Percentiles rank a stretch among this genome's conserved stretches.
These are phyloP conservation scores for Atethmia centrago DNA, from an alignment of 2,888 invertebrate species.

Conservation along the genomic window DNA sequence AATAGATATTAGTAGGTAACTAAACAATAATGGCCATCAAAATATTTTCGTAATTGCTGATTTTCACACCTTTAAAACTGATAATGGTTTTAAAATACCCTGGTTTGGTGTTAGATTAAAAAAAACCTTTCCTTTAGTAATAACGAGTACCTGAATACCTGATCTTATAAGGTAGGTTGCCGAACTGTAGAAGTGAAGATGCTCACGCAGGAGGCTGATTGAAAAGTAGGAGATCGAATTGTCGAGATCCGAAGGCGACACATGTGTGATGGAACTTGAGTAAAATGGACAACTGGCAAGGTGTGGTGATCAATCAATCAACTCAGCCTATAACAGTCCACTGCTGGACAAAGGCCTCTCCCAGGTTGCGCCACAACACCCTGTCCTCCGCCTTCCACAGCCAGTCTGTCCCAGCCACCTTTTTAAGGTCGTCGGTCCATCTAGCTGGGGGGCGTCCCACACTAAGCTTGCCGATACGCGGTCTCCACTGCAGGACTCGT, in stretches of 20 bases:
- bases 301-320: too few species aligned
- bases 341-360: too few species aligned
- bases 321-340: too few species aligned
- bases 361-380: too few species aligned
- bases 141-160: background rate
- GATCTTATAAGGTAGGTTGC: background rate
- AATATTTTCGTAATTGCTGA: background rate
- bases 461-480: too few species aligned
- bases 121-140: background rate
- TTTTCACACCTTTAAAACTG: background rate
- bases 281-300: background rate
- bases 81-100: background rate
- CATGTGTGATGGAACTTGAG: background rate
- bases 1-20: background rate
- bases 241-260: background rate
- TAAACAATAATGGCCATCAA: background rate
- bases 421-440: too few species aligned
- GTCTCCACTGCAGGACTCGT: too few species aligned
- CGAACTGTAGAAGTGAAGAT: too few species aligned
- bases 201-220: background rate
- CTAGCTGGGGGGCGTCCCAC: too few species aligned
- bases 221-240: background rate
- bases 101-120: background rate
- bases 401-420: too few species aligned
- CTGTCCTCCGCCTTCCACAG: too few species aligned